These are phyloP conservation scores for Rhynchomys soricoides DNA, from an alignment of 2,113 vertebrate genomes.

Conservation along the genomic window DNA sequence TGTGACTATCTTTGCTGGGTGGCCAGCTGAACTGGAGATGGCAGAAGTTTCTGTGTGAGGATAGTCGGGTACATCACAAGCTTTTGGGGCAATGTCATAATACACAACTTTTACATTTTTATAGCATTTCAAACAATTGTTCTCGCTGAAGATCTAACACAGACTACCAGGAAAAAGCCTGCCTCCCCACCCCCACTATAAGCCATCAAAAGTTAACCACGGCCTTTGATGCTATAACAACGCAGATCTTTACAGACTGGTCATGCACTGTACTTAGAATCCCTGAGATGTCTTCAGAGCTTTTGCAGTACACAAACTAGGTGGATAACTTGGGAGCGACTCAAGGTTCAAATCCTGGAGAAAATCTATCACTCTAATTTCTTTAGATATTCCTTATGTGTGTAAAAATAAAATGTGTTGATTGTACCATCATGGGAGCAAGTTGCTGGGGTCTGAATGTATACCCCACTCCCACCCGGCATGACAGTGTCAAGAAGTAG, in stretches of 20 bases:
- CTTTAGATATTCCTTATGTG: background rate
- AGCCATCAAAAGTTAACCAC: background rate
- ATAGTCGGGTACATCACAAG: no score
- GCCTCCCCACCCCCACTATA: background rate
- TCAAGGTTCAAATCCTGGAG: background rate
- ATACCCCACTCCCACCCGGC: accelerated
- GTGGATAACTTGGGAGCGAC: background rate
- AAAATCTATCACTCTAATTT: background rate
- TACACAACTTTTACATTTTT: background rate
- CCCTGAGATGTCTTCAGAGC: background rate
- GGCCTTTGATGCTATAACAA: background rate
- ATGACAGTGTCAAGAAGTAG: background rate
- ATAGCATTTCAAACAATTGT: background rate
- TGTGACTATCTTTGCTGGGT: background rate
- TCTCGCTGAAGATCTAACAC: background rate
- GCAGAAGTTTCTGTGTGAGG: background rate
- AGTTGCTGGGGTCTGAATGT: background rate
- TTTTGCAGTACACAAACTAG: background rate
- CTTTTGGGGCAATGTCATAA: background rate
- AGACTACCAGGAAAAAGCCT: background rate
- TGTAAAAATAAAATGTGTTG: conserved; percentile 41
- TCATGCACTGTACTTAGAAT: background rate
- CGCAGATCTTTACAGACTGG: background rate
- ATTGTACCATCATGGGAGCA: background rate
- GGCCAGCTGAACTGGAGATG: background rate